Conservation (phyloP, 35 echinoderm and acorn worm genomes). For the Ophiothrix spiculata region DNA sequence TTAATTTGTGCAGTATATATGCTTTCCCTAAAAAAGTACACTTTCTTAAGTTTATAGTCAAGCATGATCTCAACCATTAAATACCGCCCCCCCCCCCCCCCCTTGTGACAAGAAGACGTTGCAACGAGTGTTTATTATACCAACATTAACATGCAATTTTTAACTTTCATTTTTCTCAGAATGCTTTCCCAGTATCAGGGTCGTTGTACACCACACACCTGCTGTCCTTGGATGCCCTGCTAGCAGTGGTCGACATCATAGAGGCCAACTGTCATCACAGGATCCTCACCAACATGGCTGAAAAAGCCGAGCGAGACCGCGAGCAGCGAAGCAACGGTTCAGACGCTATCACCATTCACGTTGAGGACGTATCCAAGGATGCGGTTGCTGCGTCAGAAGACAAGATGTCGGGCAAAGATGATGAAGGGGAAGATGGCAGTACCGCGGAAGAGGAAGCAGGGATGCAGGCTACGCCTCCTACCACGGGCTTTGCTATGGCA, state of each 20-base stretch:
- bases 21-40: too few relatives aligned
- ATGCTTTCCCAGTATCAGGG: slow-evolving; percentile 95
- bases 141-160: too few relatives aligned
- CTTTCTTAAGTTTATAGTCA: too few relatives aligned
- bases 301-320: slow-evolving; percentile 13
- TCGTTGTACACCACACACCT: slow-evolving; percentile 96
- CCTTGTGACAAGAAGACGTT: too few relatives aligned
- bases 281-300: slow-evolving; percentile 61
- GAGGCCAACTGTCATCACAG: slow-evolving; percentile 78
- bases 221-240: slow-evolving; percentile 82
- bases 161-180: slow-evolving; percentile 60
- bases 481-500: slow-evolving; percentile 91
- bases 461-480: slow-evolving; percentile 46
- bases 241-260: slow-evolving; percentile 89
- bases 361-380: slow-evolving; percentile 53
- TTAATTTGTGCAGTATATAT: too few relatives aligned
- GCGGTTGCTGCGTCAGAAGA: not conserved
- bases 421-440: slow-evolving; percentile 9
- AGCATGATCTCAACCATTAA: too few relatives aligned
- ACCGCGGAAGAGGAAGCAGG: slow-evolving; percentile 12
- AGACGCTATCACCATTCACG: slow-evolving; percentile 49
- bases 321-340: slow-evolving; percentile 23
- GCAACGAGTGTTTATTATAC: too few relatives aligned
- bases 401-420: not conserved
- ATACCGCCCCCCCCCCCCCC: too few relatives aligned